Conservation (phyloP, 2,888 invertebrate species). For the Philaethria dido region DNA sequence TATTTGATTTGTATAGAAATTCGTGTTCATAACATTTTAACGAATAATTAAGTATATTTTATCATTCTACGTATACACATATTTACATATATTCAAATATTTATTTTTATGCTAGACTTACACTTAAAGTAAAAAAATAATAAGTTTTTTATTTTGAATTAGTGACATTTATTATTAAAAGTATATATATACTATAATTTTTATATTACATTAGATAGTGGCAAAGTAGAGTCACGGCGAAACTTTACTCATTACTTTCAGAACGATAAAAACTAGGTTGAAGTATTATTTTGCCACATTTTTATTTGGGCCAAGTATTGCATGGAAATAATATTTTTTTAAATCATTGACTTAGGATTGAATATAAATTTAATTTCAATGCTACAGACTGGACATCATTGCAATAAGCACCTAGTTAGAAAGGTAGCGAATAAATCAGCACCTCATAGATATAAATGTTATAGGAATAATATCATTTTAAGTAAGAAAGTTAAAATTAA, state of each 20-base stretch:
- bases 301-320: constrained; percentile 70
- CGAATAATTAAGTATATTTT: neutral
- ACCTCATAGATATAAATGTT: constrained; percentile 43
- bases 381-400: constrained; percentile 32
- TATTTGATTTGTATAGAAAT: neutral
- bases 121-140: neutral
- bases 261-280: constrained; percentile 55
- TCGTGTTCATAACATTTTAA: neutral
- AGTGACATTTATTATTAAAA: neutral
- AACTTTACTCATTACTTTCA: constrained; percentile 80
- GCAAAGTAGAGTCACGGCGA: constrained; percentile 83
- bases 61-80: neutral
- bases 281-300: constrained; percentile 75
- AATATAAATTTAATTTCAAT: constrained; percentile 16
- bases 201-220: constrained; percentile 67
- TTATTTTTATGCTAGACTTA: constrained; percentile 15
- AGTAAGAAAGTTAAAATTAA: constrained; percentile 53
- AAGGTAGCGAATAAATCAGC: constrained; percentile 40
- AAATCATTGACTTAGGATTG: constrained; percentile 32
- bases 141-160: neutral
- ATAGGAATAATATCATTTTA: constrained; percentile 31
- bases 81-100: constrained; percentile 4
- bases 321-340: constrained; percentile 58
- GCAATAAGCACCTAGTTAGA: constrained; percentile 38
- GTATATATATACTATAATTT: constrained; percentile 42